A percentile compares a stretch with the other conserved stretches of the same genome.
phyloP scores from a whole-genome alignment of 2,888 invertebrate genomes.

The Chrysolina haemoptera region DNA sequence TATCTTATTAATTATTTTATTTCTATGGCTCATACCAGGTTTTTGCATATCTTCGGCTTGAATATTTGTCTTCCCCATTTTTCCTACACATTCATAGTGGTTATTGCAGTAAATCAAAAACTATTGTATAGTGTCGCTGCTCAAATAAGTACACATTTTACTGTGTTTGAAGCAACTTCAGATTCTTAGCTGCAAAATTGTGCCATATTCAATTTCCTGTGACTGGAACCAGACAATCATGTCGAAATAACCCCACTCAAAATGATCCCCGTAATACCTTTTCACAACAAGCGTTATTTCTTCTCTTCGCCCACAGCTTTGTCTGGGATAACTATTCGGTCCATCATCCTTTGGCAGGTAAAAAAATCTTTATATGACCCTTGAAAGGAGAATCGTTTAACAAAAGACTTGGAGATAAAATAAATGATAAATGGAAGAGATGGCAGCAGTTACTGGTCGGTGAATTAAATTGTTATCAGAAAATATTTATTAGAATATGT shows the following conservation, averaged over 20 bases:
- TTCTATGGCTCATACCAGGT: too few relatives aligned
- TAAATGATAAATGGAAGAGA: background rate
- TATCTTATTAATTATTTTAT: too few relatives aligned
- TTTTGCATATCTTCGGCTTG: too few relatives aligned
- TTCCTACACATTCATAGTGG: too few relatives aligned
- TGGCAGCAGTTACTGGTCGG: background rate
- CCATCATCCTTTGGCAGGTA: slow-evolving; percentile 21
- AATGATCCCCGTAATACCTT: background rate
- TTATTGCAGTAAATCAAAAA: too few relatives aligned
- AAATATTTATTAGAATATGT: too few relatives aligned
- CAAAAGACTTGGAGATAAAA: background rate
- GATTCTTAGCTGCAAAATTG: too few relatives aligned
- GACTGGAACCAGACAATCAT: background rate
- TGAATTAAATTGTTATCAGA: background rate
- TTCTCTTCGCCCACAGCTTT: slow-evolving; percentile 11
- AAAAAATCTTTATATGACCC: background rate
- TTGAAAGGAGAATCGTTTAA: background rate
- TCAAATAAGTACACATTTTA: background rate
- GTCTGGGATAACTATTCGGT: slow-evolving; percentile 8
- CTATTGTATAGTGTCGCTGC: too few relatives aligned
- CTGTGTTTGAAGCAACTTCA: background rate
- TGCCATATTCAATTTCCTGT: background rate
- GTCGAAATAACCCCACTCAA: slow-evolving; percentile 9
- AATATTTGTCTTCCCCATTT: too few relatives aligned
- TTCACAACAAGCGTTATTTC: background rate